A percentile compares a stretch with the other conserved stretches of the same genome.
Evolutionary conservation across 2,797 vertebrate genomes (phyloP).

Genomic region (Lepus townsendii): DNA sequence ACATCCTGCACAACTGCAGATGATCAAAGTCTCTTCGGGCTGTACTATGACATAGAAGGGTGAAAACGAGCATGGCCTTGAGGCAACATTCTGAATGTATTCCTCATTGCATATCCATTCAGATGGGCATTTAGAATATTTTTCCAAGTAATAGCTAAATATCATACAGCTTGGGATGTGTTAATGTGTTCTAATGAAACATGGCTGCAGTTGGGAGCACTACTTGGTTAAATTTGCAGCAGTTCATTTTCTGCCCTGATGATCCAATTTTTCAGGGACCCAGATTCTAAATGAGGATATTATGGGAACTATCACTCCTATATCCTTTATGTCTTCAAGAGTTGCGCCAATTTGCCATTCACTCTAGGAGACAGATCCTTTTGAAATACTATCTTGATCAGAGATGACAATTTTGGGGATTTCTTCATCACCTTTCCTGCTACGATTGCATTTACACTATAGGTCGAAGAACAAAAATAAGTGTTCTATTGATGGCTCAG

Average conservation of each 20-base stretch:
- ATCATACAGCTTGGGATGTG: background rate
- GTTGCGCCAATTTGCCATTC: background rate
- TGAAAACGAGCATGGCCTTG: background rate
- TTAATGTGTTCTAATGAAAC: background rate
- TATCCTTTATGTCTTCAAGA: background rate
- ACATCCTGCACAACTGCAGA: background rate
- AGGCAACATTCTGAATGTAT: background rate
- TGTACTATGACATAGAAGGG: background rate
- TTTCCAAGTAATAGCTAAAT: background rate
- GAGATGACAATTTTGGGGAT: background rate
- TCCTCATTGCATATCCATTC: background rate
- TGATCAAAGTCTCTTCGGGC: background rate
- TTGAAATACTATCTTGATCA: background rate
- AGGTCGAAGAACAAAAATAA: background rate
- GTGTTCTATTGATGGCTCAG: background rate
- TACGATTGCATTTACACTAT: background rate
- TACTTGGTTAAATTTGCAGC: background rate
- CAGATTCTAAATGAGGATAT: background rate
- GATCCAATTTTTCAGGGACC: background rate
- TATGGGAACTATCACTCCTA: background rate
- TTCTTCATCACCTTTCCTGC: background rate
- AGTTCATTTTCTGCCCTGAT: background rate
- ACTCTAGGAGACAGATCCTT: background rate
- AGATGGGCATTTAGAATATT: constrained; percentile 4
- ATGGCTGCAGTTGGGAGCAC: background rate